phyloP scores from a whole-genome alignment of 2,888 invertebrate species.

The Pterostichus niger region DNA sequence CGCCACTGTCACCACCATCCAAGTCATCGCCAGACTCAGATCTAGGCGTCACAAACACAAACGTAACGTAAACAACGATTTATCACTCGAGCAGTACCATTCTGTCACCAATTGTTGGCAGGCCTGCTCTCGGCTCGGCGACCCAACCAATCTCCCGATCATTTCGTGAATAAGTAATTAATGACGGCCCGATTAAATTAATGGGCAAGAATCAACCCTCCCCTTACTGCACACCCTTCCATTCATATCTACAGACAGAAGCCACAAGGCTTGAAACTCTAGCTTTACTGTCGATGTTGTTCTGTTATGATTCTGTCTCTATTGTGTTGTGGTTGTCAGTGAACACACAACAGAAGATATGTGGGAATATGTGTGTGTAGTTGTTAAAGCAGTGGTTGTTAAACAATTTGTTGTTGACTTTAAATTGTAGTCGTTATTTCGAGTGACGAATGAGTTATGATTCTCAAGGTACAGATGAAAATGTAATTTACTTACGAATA shows the following conservation, averaged over 20 bases:
- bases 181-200: conserved; percentile 26
- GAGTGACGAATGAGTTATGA: no score
- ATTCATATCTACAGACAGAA: no score
- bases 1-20: background rate
- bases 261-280: no score
- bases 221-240: background rate
- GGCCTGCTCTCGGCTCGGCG: no score
- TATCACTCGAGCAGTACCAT: background rate
- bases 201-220: conserved; percentile 4
- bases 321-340: background rate
- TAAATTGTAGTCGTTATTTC: no score
- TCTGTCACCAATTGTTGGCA: conserved; percentile 27
- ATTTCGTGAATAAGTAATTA: conserved; percentile 35
- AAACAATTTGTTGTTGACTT: no score
- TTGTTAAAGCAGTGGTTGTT: background rate
- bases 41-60: no score
- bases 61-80: background rate
- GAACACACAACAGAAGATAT: background rate
- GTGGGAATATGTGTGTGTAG: background rate
- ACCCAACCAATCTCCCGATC: conserved; percentile 1
- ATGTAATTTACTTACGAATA: no score
- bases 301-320: no score
- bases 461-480: no score
- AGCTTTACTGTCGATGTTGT: no score
- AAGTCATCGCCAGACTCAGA: no score